Evolutionary conservation across 1,140 invertebrate species (phyloP).

Genomic region (Atta cephalotes): DNA sequence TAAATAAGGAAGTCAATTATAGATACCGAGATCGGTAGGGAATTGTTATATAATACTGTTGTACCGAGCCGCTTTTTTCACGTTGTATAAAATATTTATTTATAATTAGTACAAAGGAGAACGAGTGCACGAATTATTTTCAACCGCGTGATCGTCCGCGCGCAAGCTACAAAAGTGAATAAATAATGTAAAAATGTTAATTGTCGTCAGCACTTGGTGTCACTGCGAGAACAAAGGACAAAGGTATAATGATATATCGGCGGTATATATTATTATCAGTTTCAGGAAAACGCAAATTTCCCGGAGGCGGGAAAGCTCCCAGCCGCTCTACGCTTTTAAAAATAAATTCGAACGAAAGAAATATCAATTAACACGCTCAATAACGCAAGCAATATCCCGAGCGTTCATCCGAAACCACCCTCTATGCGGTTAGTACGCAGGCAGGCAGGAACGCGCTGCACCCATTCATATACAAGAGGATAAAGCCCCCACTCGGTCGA

Average conservation of each 20-base stretch:
- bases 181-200: conserved; percentile 65
- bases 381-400: conserved; percentile 78
- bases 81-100: conserved; percentile 53
- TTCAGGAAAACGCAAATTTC: conserved; percentile 62
- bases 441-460: conserved; percentile 20
- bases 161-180: conserved; percentile 44
- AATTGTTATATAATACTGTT: conserved; percentile 25
- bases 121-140: conserved; percentile 51
- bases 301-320: conserved; percentile 45
- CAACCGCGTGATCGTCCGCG: conserved; percentile 35
- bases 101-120: conserved; percentile 52
- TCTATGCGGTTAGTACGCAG: conserved; percentile 66
- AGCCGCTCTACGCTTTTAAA: conserved; percentile 59
- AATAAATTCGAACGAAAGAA: conserved; percentile 71
- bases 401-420: conserved; percentile 73
- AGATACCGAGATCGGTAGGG: background rate
- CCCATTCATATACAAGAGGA: conserved; percentile 52
- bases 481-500: conserved; percentile 37
- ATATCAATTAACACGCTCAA: conserved; percentile 80
- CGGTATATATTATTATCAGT: conserved; percentile 62
- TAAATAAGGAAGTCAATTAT: conserved; percentile 46
- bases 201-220: conserved; percentile 57
- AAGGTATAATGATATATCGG: conserved; percentile 62
- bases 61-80: conserved; percentile 33
- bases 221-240: conserved; percentile 56